Percentiles rank a stretch among this genome's conserved stretches.
Conservation (phyloP, 2,113 vertebrate genomes). For the Girardinichthys multiradiatus region DNA sequence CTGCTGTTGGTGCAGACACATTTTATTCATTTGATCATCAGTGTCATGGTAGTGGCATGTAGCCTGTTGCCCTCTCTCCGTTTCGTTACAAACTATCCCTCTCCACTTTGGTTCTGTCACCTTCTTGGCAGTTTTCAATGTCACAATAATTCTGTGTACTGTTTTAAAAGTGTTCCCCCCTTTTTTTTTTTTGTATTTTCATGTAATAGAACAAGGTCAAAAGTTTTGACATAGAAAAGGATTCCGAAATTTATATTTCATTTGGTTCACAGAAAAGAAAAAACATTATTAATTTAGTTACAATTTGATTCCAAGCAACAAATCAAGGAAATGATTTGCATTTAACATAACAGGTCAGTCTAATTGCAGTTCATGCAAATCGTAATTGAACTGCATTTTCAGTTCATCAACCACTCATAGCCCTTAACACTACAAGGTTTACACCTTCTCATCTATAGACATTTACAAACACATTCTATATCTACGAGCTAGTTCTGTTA, state of each 20-base stretch:
- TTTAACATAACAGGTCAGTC: conserved; percentile 4
- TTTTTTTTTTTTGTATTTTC: not conserved
- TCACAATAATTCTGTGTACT: conserved; percentile 23
- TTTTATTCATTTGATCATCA: conserved; percentile 54
- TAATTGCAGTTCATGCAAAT: not conserved
- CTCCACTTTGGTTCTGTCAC: conserved; percentile 22
- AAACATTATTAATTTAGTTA: not conserved
- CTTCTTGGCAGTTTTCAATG: conserved; percentile 21
- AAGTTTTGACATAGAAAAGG: not conserved
- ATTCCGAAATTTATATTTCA: not conserved
- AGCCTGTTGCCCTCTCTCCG: conserved; percentile 16
- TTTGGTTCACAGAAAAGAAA: conserved; percentile 3
- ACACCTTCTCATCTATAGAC: not conserved
- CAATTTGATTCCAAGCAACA: not conserved
- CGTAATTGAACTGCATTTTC: not conserved
- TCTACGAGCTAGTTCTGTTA: too few relatives aligned
- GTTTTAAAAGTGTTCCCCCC: conserved; percentile 15
- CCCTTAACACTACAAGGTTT: too few relatives aligned
- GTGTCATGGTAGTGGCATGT: conserved; percentile 36
- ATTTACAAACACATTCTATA: not conserved
- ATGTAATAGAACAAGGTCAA: conserved; percentile 5
- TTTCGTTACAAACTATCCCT: conserved; percentile 18
- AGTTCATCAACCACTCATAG: not conserved
- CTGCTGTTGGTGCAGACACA: conserved; percentile 10
- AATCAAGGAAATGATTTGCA: not conserved